These are phyloP conservation scores for Chascanopsetta lugubris DNA, from an alignment of 2,113 vertebrate genomes.

Conservation along the genomic window DNA sequence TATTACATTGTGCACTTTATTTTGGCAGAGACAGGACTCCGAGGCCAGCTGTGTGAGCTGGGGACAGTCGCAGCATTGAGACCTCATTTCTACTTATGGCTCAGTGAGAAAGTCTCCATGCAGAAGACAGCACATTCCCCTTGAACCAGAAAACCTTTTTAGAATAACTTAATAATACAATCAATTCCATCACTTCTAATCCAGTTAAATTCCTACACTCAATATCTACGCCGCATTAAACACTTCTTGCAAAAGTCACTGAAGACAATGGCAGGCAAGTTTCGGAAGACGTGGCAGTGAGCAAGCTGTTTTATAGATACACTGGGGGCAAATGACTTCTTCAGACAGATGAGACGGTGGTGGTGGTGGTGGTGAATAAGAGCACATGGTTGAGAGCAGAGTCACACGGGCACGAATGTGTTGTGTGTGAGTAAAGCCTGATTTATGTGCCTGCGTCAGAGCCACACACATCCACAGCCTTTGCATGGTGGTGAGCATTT, in stretches of 20 bases:
- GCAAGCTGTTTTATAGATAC: slow-evolving; percentile 20
- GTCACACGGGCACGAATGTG: slow-evolving; percentile 21
- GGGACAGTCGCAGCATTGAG: slow-evolving; percentile 3
- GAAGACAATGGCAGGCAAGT: slow-evolving; percentile 15
- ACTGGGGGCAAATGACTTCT: slow-evolving; percentile 21
- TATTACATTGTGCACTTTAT: slow-evolving; percentile 37
- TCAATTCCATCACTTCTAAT: not conserved
- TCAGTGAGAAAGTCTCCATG: not conserved
- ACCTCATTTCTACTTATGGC: slow-evolving; percentile 6
- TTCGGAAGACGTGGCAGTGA: slow-evolving; percentile 3
- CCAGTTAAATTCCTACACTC: slow-evolving; percentile 2
- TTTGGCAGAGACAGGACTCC: slow-evolving; percentile 13
- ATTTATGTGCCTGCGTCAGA: too few relatives aligned
- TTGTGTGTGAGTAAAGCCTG: slow-evolving; percentile 8
- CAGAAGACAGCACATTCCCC: not conserved
- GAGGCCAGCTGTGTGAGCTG: slow-evolving; percentile 14
- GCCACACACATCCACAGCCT: too few relatives aligned
- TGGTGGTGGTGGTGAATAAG: slow-evolving; percentile 6
- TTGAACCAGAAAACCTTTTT: not conserved
- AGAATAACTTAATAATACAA: not conserved
- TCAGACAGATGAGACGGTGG: slow-evolving; percentile 16
- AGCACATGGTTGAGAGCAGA: slow-evolving; percentile 15
- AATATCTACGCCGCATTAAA: too few relatives aligned
- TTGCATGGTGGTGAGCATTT: too few relatives aligned
- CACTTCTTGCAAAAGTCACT: not conserved